A percentile compares a stretch with the other conserved stretches of the same genome.
These are phyloP conservation scores for Trichonephila clavata DNA, from an alignment of 1,140 invertebrate genomes.

Conservation along the genomic window DNA sequence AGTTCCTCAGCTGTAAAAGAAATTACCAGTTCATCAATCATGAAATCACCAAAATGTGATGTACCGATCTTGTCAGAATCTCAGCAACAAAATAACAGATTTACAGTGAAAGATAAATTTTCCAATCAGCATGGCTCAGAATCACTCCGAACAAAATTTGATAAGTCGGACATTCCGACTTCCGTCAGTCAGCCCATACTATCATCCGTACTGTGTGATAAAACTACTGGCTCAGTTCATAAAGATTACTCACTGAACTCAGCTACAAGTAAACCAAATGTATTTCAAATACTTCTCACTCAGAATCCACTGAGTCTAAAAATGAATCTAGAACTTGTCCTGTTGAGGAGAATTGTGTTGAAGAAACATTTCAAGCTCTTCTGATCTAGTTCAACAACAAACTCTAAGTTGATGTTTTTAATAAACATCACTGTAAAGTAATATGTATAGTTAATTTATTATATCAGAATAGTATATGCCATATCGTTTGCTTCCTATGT, in stretches of 20 bases:
- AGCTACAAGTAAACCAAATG: not conserved
- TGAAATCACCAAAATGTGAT: conserved; percentile 9
- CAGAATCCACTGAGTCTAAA: conserved; percentile 50
- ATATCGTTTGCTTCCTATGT: not conserved
- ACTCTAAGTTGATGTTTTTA: conserved; percentile 63
- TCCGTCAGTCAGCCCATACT: conserved; percentile 59
- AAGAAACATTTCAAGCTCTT: not conserved
- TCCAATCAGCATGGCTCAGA: not conserved
- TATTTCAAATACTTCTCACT: conserved; percentile 23
- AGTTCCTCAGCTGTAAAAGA: conserved; percentile 52
- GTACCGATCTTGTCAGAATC: not conserved
- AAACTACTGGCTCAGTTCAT: not conserved
- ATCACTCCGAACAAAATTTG: conserved; percentile 15
- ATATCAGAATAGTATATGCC: conserved; percentile 16
- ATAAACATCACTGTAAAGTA: conserved; percentile 28
- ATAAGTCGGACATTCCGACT: conserved; percentile 51
- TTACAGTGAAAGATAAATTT: not conserved
- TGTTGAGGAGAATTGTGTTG: not conserved
- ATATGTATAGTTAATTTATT: conserved; percentile 75
- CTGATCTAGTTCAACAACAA: conserved; percentile 9
- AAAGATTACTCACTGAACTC: conserved; percentile 45
- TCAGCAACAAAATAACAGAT: conserved; percentile 22
- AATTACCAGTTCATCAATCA: not conserved
- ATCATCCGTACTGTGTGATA: conserved; percentile 38
- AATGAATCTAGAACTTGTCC: conserved; percentile 24